A percentile compares a stretch with the other conserved stretches of the same genome.
Conservation (phyloP, 2,797 vertebrate genomes). For the Sebastes vulpes region DNA sequence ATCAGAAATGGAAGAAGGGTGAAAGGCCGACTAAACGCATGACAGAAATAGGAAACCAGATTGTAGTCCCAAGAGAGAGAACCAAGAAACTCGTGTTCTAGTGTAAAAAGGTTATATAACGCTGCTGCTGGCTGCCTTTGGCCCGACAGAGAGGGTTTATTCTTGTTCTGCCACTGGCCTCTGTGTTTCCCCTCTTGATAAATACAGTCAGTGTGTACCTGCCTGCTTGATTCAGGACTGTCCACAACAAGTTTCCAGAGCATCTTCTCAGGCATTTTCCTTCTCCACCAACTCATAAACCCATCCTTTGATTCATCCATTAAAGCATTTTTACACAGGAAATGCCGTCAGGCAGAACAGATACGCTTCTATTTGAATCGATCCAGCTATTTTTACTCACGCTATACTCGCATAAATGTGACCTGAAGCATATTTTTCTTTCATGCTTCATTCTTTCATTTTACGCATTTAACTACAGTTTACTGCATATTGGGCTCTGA, state of each 20-base stretch:
- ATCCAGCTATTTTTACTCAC: too few relatives aligned
- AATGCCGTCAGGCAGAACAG: background rate
- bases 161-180: background rate
- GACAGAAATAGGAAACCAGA: conserved; percentile 30
- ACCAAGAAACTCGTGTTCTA: conserved; percentile 4
- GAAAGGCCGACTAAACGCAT: background rate
- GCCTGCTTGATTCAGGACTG: background rate
- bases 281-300: background rate
- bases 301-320: background rate
- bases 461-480: background rate
- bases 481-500: background rate
- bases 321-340: background rate
- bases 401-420: background rate
- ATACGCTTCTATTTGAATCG: background rate
- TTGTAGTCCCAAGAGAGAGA: conserved; percentile 4
- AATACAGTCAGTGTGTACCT: background rate
- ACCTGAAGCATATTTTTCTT: background rate
- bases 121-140: conserved; percentile 5
- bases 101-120: conserved; percentile 21
- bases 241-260: background rate
- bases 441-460: background rate
- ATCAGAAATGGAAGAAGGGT: background rate
- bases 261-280: background rate
- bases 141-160: conserved; percentile 2
- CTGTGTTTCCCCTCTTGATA: background rate